Evolutionary conservation across 2,113 vertebrate genomes (phyloP).

Genomic region (Nycticryphes semicollaris): DNA sequence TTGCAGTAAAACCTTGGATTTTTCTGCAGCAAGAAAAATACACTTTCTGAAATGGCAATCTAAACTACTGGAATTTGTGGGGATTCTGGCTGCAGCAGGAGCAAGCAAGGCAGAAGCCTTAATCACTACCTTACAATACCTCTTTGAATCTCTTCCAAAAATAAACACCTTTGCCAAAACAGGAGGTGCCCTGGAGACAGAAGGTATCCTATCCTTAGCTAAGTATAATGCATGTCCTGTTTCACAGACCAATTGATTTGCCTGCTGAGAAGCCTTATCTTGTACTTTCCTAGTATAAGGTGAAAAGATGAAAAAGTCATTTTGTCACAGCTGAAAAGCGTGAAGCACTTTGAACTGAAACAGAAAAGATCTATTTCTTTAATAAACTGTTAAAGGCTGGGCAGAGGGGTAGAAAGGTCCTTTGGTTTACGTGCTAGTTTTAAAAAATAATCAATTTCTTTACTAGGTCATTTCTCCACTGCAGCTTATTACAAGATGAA

Average conservation of each 20-base stretch:
- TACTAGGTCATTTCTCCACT: not conserved
- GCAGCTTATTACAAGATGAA: not conserved
- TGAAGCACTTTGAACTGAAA: not conserved
- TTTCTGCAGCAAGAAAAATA: not conserved
- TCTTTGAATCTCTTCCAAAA: not conserved
- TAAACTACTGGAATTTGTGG: not conserved
- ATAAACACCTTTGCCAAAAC: not conserved
- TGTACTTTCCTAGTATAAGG: not conserved
- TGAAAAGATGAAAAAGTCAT: not conserved
- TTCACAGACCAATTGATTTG: not conserved
- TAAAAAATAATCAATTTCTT: not conserved
- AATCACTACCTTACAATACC: not conserved
- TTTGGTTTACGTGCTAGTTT: not conserved
- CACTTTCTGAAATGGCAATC: not conserved
- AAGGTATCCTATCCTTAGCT: not conserved
- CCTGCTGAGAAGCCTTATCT: not conserved
- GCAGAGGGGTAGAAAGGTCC: not conserved
- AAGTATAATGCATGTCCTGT: not conserved
- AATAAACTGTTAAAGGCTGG: not conserved
- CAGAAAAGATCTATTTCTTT: not conserved
- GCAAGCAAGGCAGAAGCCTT: not conserved
- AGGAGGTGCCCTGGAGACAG: not conserved
- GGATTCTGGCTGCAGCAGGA: not conserved
- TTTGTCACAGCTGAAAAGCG: not conserved
- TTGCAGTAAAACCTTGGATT: not conserved